Conservation (phyloP, 2,797 vertebrate genomes). For the Cercopithecus petaurista region DNA sequence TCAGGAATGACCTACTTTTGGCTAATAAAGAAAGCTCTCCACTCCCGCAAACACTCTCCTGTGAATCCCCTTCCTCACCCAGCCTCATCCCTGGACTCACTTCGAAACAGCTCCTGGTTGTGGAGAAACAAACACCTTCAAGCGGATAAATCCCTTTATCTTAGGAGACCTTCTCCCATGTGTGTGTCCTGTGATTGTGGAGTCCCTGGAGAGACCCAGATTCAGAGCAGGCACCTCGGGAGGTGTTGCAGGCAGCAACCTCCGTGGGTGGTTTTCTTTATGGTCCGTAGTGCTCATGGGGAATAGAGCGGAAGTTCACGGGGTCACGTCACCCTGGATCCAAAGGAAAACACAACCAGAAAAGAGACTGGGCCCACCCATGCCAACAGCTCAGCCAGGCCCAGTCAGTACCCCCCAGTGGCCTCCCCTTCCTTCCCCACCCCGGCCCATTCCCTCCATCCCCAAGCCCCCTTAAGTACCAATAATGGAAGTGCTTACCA, state of each 20-base stretch:
- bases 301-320: background rate
- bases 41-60: fast-evolving
- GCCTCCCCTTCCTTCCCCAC: conserved; percentile 43
- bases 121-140: background rate
- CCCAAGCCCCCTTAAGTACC: conserved; percentile 88
- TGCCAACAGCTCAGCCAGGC: background rate
- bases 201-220: background rate
- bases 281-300: fast-evolving
- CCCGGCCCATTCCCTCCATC: conserved; percentile 51
- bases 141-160: background rate
- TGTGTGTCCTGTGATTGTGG: background rate
- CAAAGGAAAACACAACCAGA: background rate
- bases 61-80: background rate
- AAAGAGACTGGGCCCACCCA: background rate
- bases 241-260: background rate
- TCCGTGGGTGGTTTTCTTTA: background rate
- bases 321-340: background rate
- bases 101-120: background rate
- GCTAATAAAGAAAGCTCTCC: background rate
- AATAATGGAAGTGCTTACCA: conserved; percentile 95
- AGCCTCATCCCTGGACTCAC: background rate
- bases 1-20: background rate
- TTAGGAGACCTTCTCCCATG: background rate
- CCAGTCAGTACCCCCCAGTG: background rate
- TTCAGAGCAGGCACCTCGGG: background rate